A percentile compares a stretch with the other conserved stretches of the same genome.
Evolutionary conservation across 2,888 invertebrate species (phyloP).

Genomic region (Trichogramma dendrolimi): DNA sequence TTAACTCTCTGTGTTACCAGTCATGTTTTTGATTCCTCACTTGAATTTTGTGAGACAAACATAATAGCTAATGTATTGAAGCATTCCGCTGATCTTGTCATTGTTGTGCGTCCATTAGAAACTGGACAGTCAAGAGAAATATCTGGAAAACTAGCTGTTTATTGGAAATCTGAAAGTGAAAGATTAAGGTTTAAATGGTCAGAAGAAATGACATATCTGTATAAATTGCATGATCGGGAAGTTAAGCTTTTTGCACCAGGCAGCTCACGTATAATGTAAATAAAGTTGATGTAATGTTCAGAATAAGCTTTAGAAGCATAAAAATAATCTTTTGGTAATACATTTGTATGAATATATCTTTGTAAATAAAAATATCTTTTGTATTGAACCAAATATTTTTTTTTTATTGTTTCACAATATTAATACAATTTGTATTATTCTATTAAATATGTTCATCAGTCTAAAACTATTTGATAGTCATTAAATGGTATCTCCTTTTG

Average conservation of each 20-base stretch:
- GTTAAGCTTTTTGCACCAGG: constrained; percentile 72
- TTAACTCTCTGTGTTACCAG: constrained; percentile 42
- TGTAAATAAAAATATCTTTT: background rate
- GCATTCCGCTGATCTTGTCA: constrained; percentile 62
- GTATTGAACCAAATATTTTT: background rate
- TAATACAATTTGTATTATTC: too few relatives aligned
- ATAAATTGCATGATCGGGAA: constrained; percentile 71
- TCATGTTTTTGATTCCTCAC: constrained; percentile 52
- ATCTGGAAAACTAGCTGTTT: constrained; percentile 64
- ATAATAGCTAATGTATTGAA: constrained; percentile 60
- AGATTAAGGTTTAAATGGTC: constrained; percentile 41
- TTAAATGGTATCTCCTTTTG: too few relatives aligned
- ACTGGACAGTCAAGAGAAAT: constrained; percentile 72
- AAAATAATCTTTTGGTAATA: background rate
- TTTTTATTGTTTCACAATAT: too few relatives aligned
- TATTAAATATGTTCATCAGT: too few relatives aligned
- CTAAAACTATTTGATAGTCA: too few relatives aligned
- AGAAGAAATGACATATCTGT: constrained; percentile 55
- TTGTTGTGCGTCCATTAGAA: constrained; percentile 64
- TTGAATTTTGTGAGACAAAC: constrained; percentile 51
- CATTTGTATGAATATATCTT: background rate
- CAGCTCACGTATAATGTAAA: constrained; percentile 20
- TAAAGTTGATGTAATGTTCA: background rate
- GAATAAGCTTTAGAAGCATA: too few relatives aligned
- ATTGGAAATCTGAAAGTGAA: constrained; percentile 44